These are phyloP conservation scores for Cyprinodon diabolis DNA, from an alignment of 2,797 vertebrate species.

Conservation along the genomic window DNA sequence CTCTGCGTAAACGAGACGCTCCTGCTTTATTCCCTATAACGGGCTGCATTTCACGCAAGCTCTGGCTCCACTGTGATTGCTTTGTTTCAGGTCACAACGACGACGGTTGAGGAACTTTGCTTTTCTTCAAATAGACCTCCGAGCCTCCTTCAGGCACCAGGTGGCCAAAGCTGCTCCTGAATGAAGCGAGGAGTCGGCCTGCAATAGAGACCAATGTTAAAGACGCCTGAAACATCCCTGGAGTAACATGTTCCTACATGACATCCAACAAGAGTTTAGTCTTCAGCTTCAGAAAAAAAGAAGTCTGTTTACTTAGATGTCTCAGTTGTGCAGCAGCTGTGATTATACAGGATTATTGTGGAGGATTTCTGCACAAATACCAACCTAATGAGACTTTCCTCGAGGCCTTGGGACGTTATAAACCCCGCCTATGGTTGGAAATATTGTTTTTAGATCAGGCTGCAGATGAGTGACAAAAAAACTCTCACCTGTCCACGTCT, in stretches of 20 bases:
- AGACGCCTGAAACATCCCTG: conserved; percentile 33
- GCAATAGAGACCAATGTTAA: conserved; percentile 36
- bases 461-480: neutral
- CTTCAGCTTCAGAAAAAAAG: conserved; percentile 42
- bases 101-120: conserved; percentile 63
- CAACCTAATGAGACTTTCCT: conserved; percentile 2
- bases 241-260: conserved; percentile 45
- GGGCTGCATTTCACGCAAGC: conserved; percentile 1
- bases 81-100: conserved; percentile 44
- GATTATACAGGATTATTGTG: conserved; percentile 27
- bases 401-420: neutral
- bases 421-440: neutral
- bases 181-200: conserved; percentile 86
- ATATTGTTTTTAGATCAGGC: neutral
- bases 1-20: conserved; percentile 26
- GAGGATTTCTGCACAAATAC: conserved; percentile 2
- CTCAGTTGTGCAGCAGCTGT: conserved; percentile 24
- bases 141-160: conserved; percentile 83
- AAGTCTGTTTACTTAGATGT: conserved; percentile 34
- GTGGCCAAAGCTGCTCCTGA: conserved; percentile 82
- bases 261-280: conserved; percentile 35
- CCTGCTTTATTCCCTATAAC: conserved; percentile 23
- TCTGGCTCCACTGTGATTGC: neutral
- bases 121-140: conserved; percentile 85
- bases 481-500: conserved; percentile 88